Percentiles rank a stretch among this genome's conserved stretches.
These are phyloP conservation scores for Apis dorsata DNA, from an alignment of 1,140 invertebrate genomes.

Conservation along the genomic window DNA sequence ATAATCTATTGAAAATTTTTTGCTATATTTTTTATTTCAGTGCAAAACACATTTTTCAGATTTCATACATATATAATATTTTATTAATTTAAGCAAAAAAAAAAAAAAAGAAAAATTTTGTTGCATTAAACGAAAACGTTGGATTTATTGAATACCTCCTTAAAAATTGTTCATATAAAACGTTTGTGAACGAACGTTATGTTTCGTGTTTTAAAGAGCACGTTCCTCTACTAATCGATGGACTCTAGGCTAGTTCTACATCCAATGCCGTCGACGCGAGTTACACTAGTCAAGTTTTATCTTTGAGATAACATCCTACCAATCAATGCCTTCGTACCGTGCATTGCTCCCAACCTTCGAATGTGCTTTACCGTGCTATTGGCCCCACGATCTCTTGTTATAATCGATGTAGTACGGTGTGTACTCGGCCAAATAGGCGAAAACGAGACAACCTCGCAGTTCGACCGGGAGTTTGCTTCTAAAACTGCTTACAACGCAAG, in stretches of 20 bases:
- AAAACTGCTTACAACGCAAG: conserved; percentile 48
- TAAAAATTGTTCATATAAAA: conserved; percentile 6
- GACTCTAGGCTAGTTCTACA: conserved; percentile 19
- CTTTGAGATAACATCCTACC: conserved; percentile 58
- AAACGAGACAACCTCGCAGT: conserved; percentile 32
- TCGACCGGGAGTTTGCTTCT: conserved; percentile 40
- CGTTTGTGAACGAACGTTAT: not conserved
- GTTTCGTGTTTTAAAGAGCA: conserved; percentile 15
- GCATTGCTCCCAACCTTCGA: conserved; percentile 64
- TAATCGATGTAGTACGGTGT: conserved; percentile 20
- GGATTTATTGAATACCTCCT: not conserved
- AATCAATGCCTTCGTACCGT: conserved; percentile 56
- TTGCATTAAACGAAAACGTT: not conserved
- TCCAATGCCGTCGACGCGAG: conserved; percentile 23
- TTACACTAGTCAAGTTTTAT: conserved; percentile 35
- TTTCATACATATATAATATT: not conserved
- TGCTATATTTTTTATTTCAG: conserved; percentile 17
- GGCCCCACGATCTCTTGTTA: conserved; percentile 22
- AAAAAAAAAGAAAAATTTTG: not conserved
- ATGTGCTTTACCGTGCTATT: conserved; percentile 45
- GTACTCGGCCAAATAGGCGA: conserved; percentile 45
- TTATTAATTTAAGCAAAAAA: not conserved
- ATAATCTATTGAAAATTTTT: not conserved
- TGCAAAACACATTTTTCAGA: conserved; percentile 3
- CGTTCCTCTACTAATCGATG: conserved; percentile 28